These are phyloP conservation scores for Coronaproctus castanopsis DNA, from an alignment of 2,888 invertebrate genomes.

Conservation along the genomic window DNA sequence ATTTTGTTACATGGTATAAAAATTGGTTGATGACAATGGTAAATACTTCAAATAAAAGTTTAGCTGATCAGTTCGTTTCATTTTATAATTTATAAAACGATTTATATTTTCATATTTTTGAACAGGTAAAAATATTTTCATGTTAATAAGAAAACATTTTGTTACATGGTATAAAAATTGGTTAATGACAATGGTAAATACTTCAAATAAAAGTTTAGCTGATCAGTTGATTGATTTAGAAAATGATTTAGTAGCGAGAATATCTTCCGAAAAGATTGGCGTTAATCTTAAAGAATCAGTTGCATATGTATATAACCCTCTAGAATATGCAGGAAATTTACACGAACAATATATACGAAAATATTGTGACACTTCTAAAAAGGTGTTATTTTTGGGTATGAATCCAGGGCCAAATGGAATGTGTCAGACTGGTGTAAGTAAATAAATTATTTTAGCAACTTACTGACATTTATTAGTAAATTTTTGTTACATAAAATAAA, in stretches of 20 bases:
- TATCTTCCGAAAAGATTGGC: neutral
- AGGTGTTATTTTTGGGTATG: conserved; percentile 72
- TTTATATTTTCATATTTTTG: too few species aligned
- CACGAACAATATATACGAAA: conserved; percentile 54
- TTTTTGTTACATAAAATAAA: neutral
- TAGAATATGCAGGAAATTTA: conserved; percentile 59
- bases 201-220: conserved; percentile 21
- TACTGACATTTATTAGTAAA: too few species aligned
- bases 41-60: too few species aligned
- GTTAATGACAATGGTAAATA: neutral
- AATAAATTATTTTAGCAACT: conserved; percentile 2
- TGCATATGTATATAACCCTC: conserved; percentile 58
- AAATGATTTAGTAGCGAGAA: conserved; percentile 2
- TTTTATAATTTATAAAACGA: too few species aligned
- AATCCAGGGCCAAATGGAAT: conserved; percentile 95
- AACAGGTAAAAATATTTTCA: too few species aligned
- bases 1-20: too few species aligned
- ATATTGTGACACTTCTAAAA: conserved; percentile 44
- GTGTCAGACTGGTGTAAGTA: conserved; percentile 73
- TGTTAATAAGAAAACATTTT: too few species aligned
- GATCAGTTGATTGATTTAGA: conserved; percentile 8
- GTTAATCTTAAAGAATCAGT: conserved; percentile 25
- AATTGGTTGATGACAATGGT: too few species aligned
- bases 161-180: too few species aligned
- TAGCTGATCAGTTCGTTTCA: conserved; percentile 23